Conservation (phyloP, 2,888 invertebrate species). For the Metacarcinus magister region DNA sequence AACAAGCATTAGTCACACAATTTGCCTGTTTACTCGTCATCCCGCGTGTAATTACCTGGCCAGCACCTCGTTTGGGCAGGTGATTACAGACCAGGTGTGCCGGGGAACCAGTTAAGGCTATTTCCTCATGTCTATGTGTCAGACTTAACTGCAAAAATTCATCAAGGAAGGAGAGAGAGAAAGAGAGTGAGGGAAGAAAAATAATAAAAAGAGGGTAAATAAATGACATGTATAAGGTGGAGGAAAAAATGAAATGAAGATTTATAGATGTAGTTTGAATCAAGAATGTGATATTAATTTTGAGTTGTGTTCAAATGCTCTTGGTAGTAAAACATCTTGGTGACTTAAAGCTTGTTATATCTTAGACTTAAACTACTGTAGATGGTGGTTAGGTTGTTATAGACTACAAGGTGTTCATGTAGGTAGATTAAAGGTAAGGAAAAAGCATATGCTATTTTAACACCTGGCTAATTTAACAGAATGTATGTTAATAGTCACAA, state of each 20-base stretch:
- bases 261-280: background rate
- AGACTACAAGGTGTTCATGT: too few relatives aligned
- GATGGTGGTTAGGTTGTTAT: too few relatives aligned
- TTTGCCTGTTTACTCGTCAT: conserved; percentile 45
- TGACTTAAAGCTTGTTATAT: too few relatives aligned
- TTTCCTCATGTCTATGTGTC: background rate
- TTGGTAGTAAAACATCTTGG: background rate
- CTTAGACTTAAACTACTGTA: too few relatives aligned
- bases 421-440: too few relatives aligned
- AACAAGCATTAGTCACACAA: conserved; percentile 42
- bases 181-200: background rate
- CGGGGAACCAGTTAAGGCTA: background rate
- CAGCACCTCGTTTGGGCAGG: conserved; percentile 3
- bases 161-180: background rate
- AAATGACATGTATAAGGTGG: background rate
- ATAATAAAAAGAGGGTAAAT: background rate
- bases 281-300: background rate
- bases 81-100: conserved; percentile 9
- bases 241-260: background rate
- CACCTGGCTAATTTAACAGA: too few relatives aligned
- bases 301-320: background rate
- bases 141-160: conserved; percentile 29
- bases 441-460: too few relatives aligned
- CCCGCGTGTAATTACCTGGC: conserved; percentile 30
- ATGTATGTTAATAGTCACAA: too few relatives aligned